Evolutionary conservation across 2,888 invertebrate genomes (phyloP).

Genomic region (Nomada ruficornis): DNA sequence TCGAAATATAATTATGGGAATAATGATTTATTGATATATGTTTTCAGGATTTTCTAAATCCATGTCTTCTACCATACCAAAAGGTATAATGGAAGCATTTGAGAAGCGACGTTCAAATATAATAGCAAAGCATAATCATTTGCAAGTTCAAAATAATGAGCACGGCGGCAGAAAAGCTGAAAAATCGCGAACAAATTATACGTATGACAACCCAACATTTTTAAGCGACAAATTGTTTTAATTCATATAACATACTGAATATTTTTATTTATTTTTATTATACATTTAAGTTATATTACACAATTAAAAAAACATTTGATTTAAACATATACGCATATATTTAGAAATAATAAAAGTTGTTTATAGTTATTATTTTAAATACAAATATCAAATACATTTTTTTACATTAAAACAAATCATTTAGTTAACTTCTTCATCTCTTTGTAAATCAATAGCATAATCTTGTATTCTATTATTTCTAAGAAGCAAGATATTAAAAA

Average conservation of each 20-base stretch:
- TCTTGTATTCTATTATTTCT: not conserved
- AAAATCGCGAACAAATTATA: not conserved
- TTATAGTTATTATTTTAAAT: not conserved
- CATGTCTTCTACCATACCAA: constrained; percentile 43
- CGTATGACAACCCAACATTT: constrained; percentile 59
- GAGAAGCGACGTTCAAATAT: constrained; percentile 92
- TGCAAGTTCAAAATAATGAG: constrained; percentile 93
- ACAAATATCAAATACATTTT: not conserved
- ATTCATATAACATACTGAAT: not conserved
- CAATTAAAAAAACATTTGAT: not conserved
- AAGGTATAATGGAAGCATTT: constrained; percentile 87
- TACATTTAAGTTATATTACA: not conserved
- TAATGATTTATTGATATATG: constrained; percentile 13
- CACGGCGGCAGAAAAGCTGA: constrained; percentile 82
- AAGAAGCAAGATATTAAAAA: not conserved
- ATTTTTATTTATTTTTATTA: not conserved
- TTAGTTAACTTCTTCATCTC: not conserved
- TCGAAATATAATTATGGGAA: not conserved
- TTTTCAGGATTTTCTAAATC: constrained; percentile 44
- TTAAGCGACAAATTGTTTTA: constrained; percentile 13
- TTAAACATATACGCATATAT: not conserved
- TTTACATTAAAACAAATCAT: not conserved
- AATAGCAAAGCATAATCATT: constrained; percentile 92
- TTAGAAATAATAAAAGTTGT: too few species aligned
- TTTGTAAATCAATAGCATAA: not conserved